Evolutionary conservation across 2,888 invertebrate genomes (phyloP), one percentile per base, ranked within the genome.

Genomic region (Thymelicus lineola): DNA sequence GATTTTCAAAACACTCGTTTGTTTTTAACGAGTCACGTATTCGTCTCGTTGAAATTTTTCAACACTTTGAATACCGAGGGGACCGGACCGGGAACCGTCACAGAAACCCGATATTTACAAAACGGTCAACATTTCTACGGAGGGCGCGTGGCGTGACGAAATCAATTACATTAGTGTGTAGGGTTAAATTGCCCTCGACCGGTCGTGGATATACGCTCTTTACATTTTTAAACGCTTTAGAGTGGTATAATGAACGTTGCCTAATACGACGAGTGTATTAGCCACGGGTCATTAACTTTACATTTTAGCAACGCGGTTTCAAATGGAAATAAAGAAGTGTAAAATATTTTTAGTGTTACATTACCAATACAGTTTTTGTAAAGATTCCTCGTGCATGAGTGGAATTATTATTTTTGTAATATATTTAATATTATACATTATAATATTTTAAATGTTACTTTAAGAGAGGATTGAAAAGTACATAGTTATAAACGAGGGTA

Each of bases 141-240:
- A 73, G 71, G 71, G 70, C 53, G 71, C 58, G 66, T 71, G 61
- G 72, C 74, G 74, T 75, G 74, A 72, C 72, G 62, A 73, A 73
- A 73, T 71, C 74, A 71, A 75, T 74, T 74, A 73, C 65, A 65
- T 65, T 64, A 70, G 61, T 61, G 70, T 69, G 70, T 62, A 71
- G 72, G 71, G 71, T 72, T 73, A 70, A 74, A 73, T 72, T 70
- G 63, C 66, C 63, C 70, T 66, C 61, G 36, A 66, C 60, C 55
- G 61, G 15, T 17, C 36, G 28, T 53, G 70, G 46, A 61, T 70
- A 12, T 48, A 17, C 12, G 70, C 59, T 64, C 55, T 66, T 70
- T 70, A 65, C 70, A 65, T 70, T 70, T 70, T 70, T 65, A 65
- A 70, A 70, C 46, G 60, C 64, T 59, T 53, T 46, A 59, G 20